These are phyloP conservation scores for Amphibalanus amphitrite DNA, from an alignment of 1,140 invertebrate genomes.

Conservation along the genomic window DNA sequence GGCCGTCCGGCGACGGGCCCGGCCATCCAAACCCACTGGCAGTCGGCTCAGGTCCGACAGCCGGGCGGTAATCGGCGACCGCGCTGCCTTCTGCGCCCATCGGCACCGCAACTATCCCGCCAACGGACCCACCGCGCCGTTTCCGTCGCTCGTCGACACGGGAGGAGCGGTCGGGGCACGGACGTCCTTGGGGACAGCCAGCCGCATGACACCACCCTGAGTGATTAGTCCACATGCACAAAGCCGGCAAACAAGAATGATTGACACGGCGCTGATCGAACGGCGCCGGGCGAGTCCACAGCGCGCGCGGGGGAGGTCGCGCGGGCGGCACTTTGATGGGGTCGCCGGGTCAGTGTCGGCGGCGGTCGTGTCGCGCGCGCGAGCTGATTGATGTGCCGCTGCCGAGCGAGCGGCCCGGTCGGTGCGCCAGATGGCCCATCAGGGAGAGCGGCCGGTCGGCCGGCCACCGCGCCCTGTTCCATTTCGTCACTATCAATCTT, in stretches of 20 bases:
- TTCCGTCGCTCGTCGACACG: not conserved
- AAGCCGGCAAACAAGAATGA: not conserved
- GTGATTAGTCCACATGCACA: not conserved
- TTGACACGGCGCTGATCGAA: not conserved
- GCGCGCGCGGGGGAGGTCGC: not conserved
- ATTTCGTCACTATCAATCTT: constrained; percentile 1
- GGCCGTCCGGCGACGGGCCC: not conserved
- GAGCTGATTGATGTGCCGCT: not conserved
- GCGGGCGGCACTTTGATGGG: not conserved
- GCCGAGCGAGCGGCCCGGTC: not conserved
- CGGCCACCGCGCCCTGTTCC: not conserved
- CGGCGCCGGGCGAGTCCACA: not conserved
- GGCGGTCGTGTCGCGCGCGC: not conserved
- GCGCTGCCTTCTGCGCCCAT: too few species aligned
- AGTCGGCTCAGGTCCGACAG: too few species aligned
- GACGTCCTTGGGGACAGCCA: not conserved
- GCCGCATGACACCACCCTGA: not conserved
- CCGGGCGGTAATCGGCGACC: too few species aligned
- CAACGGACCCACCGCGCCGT: too few species aligned
- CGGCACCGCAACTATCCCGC: too few species aligned
- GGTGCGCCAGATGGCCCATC: not conserved
- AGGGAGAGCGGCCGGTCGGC: not conserved
- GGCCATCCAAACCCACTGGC: too few species aligned
- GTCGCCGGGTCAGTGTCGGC: not conserved
- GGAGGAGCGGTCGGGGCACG: too few species aligned